Evolutionary conservation across 2,797 vertebrate genomes (phyloP).

Genomic region (Gymnothorax reevesii): DNA sequence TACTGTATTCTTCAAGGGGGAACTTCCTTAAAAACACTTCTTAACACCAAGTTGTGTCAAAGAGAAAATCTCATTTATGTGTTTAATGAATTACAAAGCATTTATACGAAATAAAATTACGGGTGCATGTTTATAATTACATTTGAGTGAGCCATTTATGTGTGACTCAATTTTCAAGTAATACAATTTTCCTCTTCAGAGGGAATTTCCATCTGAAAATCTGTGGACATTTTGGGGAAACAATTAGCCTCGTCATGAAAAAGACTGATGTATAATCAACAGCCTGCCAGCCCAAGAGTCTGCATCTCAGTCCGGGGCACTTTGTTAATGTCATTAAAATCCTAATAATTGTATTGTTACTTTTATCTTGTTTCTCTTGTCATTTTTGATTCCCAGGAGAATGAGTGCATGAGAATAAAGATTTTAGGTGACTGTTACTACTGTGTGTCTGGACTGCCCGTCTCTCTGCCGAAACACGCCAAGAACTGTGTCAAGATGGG

Average conservation of each 20-base stretch:
- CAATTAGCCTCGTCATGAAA: not conserved
- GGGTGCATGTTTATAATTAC: not conserved
- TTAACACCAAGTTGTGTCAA: too few species aligned
- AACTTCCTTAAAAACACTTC: too few species aligned
- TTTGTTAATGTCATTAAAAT: not conserved
- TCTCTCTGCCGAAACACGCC: constrained; percentile 92
- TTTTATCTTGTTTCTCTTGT: constrained; percentile 9
- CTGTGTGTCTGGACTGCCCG: constrained; percentile 94
- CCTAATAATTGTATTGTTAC: not conserved
- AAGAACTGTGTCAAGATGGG: constrained; percentile 99
- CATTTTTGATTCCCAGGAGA: constrained; percentile 77
- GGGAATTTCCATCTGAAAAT: not conserved
- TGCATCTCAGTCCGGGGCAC: not conserved
- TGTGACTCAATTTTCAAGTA: not conserved
- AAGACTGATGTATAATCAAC: not conserved
- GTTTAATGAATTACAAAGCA: too few species aligned
- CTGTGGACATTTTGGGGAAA: not conserved
- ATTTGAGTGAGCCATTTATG: not conserved
- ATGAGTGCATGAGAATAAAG: constrained; percentile 99
- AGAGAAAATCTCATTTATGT: too few species aligned
- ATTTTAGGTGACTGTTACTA: constrained; percentile 99
- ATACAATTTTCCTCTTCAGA: not conserved
- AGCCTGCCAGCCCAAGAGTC: not conserved
- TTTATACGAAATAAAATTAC: too few species aligned
- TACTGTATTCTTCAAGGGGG: not conserved